Evolutionary conservation across 2,113 vertebrate species (phyloP), one percentile per base, ranked within the genome.

Genomic region (Columbina picui): DNA sequence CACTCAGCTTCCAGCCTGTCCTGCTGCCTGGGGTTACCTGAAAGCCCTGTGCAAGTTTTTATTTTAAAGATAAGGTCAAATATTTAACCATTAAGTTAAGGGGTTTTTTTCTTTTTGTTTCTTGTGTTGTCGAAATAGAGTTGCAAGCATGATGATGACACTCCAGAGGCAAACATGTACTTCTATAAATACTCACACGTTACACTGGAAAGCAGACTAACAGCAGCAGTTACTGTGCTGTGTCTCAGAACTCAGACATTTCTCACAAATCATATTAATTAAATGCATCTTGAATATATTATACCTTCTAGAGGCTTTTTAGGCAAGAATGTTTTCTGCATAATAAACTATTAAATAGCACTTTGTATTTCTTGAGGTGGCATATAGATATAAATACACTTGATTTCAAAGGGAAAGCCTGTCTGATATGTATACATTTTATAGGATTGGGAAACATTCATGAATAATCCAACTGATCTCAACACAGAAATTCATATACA

Each of bases 271-370:
- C 84, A 17, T 74, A 56, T 92, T 94, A 84, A 92, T 29, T 79
- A 79, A 89, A 89, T 57, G 14, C 63, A 82, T 90, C 89, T 90
- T 93, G 34, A 61, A 76, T 89, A 59, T 68, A 79, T 96, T 89
- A 87, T 61, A 63, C 26, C 22, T 89, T 93, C 73, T 85, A 55
- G 69, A 87, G 41, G 70, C 64, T 92, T 86, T 94, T 87, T 84
- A 81, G 53, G n/a, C 74, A 93, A 87, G 57, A 89, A 59, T 47
- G 14, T 80, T 92, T 94, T 81, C 83, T 95, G 55, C 60, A 47
- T 89, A 93, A 94, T 91, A 87, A 90, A 92, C 73, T 79, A 83
- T 84, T 95, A 69, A 93, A 61, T 45, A 91, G n/a, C 59, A 60
- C 36, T 90, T 96, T 79, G 53, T 92, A 82, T 91, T 95, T 85